These are phyloP conservation scores for Gasteruption jaculator DNA, from an alignment of 2,888 invertebrate species.

Conservation along the genomic window DNA sequence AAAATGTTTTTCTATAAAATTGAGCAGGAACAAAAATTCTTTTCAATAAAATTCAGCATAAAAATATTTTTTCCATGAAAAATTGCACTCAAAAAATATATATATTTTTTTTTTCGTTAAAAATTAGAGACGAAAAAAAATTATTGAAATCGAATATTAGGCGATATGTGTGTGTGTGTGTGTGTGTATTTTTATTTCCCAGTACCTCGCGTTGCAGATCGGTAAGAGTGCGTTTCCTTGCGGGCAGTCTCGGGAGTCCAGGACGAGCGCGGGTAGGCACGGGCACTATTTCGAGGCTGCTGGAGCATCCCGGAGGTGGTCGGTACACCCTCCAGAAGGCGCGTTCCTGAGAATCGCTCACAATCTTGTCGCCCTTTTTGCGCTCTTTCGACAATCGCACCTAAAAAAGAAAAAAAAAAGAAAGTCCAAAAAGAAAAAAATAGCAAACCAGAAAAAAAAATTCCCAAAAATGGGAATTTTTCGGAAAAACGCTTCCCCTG, in stretches of 20 bases:
- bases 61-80: too few relatives aligned
- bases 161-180: too few relatives aligned
- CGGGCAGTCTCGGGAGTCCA: slow-evolving; percentile 61
- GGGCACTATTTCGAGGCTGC: slow-evolving; percentile 81
- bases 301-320: slow-evolving; percentile 85
- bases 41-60: too few relatives aligned
- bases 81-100: too few relatives aligned
- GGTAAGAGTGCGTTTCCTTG: slow-evolving; percentile 70
- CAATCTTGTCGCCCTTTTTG: slow-evolving; percentile 94
- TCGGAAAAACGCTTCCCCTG: too few relatives aligned
- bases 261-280: slow-evolving; percentile 72
- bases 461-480: slow-evolving; percentile 21
- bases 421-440: neutral
- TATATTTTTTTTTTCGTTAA: too few relatives aligned
- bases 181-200: too few relatives aligned
- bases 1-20: too few relatives aligned
- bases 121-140: too few relatives aligned
- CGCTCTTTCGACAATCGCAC: slow-evolving; percentile 87
- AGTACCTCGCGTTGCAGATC: slow-evolving; percentile 82
- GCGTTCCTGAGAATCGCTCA: slow-evolving; percentile 93
- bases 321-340: slow-evolving; percentile 97
- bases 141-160: too few relatives aligned
- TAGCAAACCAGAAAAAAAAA: neutral
- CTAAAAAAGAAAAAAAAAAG: slow-evolving; percentile 49
- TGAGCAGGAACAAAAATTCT: too few relatives aligned